Percentiles rank a stretch among this genome's conserved stretches.
These are phyloP conservation scores for Dicaeum eximium DNA, from an alignment of 2,113 vertebrate genomes.

Conservation along the genomic window DNA sequence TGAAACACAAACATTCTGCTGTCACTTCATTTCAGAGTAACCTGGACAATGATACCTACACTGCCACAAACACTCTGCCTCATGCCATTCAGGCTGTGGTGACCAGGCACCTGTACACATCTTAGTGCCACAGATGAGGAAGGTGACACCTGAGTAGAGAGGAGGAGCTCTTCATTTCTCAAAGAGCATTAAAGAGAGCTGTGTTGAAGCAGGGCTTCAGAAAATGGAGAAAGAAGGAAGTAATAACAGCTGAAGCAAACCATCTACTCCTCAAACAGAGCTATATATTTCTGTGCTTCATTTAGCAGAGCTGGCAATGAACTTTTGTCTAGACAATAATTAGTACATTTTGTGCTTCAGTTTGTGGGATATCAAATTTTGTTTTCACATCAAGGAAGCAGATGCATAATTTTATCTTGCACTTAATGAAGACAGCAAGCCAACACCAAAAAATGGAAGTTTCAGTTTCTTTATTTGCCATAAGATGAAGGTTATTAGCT, in stretches of 20 bases:
- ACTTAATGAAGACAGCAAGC: background rate
- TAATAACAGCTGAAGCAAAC: background rate
- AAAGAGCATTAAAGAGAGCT: background rate
- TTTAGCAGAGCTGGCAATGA: background rate
- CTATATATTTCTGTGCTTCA: background rate
- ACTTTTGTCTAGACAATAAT: background rate
- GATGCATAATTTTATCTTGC: background rate
- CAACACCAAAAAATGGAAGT: background rate
- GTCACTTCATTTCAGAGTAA: background rate
- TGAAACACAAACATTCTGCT: background rate
- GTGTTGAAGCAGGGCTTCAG: background rate
- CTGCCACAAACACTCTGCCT: accelerated
- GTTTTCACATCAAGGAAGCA: background rate
- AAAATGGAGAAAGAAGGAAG: background rate
- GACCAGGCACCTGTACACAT: background rate
- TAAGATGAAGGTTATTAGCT: background rate
- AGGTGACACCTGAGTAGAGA: accelerated
- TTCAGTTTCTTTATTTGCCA: background rate
- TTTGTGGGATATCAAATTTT: background rate
- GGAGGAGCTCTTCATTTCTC: background rate
- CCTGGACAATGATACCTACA: background rate
- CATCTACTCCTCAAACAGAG: background rate
- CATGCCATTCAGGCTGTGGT: background rate
- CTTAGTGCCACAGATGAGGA: background rate
- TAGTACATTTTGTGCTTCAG: background rate